Evolutionary conservation across 1,140 invertebrate species (phyloP), one percentile per base, ranked within the genome.

Genomic region (Gyrodactylus bullatarudis): DNA sequence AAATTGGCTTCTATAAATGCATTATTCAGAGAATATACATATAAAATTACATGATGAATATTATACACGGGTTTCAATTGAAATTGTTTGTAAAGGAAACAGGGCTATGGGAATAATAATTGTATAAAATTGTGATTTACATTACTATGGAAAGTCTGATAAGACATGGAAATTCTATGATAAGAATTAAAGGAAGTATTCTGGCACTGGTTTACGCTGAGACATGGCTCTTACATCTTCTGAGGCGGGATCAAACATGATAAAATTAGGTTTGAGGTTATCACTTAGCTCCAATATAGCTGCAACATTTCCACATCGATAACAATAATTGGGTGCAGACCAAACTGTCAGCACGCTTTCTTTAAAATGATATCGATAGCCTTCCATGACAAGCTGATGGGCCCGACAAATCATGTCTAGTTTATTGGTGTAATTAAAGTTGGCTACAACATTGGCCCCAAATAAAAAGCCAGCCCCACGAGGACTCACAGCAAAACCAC

Each of bases 301-400:
- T 23, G 95, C 95, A 72, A 97, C 91, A 81, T 99, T 99, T 68
- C 94, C 95, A 83, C 94, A 99, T 80, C 94, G 87, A 81, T 97
- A 98, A 80, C 93, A 98, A 79, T 98, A 99, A 82, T 99, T 99
- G 1, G 95, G 95, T 23, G 95, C 95, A 1, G 95, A 99, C 94
- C 95, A 99, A 0, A 99, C 93, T 0, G 95, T 99, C 19, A 99
- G 84, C 0, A 99, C 94, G 75, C 91, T 95, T 82, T 97, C 91
- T 79, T 94, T 91, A 80, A 99, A 99, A 83, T 99, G 94, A 94
- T 94, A 99, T 80, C 99, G 99, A 80, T 72, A 74, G 20, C 73
- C 70, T 26, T 74, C 73, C 27, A 73, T 74, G 2, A 74, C 73
- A 8, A 74, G 24, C 34, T 74, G 73, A 26, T 74, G 73, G 1